Conservation (phyloP, 2,888 invertebrate genomes). For the Sphaeridia pumilis region DNA sequence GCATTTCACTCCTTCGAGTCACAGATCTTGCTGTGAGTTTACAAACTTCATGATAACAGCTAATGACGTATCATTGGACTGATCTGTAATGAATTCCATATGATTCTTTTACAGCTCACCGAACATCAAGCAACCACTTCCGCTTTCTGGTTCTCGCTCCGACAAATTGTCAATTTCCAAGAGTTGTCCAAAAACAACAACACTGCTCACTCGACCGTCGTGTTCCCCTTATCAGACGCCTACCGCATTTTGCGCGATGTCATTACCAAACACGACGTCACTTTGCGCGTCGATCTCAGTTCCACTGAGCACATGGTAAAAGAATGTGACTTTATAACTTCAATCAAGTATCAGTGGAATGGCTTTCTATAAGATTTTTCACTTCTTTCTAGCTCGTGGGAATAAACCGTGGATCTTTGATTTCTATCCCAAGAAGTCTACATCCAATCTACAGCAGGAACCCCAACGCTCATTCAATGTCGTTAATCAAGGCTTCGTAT, state of each 20-base stretch:
- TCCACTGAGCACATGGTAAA: slow-evolving; percentile 37
- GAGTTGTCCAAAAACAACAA: slow-evolving; percentile 35
- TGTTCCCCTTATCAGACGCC: slow-evolving; percentile 37
- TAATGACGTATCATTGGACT: too few relatives aligned
- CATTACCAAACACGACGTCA: slow-evolving; percentile 37
- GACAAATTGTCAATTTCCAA: slow-evolving; percentile 37
- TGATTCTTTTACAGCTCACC: slow-evolving; percentile 36
- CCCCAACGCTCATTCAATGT: slow-evolving; percentile 32
- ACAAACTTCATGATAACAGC: too few relatives aligned
- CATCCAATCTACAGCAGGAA: slow-evolving; percentile 36
- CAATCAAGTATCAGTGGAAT: too few relatives aligned
- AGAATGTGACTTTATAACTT: too few relatives aligned
- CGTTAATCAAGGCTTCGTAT: slow-evolving; percentile 37
- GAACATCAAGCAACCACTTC: slow-evolving; percentile 35
- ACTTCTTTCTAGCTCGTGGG: slow-evolving; percentile 38
- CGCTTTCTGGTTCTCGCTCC: slow-evolving; percentile 39
- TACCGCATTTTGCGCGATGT: slow-evolving; percentile 38
- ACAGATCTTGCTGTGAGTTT: slow-evolving; percentile 39
- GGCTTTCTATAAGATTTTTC: background rate
- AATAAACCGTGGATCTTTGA: slow-evolving; percentile 38
- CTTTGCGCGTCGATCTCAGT: slow-evolving; percentile 36
- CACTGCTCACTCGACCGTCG: slow-evolving; percentile 36
- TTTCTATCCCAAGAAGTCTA: slow-evolving; percentile 37
- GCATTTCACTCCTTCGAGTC: slow-evolving; percentile 38
- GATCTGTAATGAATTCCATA: too few relatives aligned